These are phyloP conservation scores for Thalassarche chlororhynchos DNA, from an alignment of 2,113 vertebrate species.

Conservation along the genomic window DNA sequence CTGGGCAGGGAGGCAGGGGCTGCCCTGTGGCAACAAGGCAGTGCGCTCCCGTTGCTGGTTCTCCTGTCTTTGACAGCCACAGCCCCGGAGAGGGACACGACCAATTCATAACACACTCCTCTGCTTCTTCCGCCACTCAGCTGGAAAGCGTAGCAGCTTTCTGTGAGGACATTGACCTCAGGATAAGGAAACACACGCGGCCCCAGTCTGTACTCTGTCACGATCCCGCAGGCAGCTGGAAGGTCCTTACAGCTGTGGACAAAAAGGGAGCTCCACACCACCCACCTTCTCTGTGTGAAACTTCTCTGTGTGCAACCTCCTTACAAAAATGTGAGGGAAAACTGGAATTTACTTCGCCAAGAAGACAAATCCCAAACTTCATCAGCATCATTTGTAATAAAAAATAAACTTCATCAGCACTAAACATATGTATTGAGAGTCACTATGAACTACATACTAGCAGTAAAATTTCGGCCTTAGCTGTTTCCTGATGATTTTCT, in stretches of 20 bases:
- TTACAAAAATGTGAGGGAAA: neutral
- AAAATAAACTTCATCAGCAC: neutral
- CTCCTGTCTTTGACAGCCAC: neutral
- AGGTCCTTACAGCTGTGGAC: neutral
- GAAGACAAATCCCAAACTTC: neutral
- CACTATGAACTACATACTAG: neutral
- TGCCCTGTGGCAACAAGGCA: fast-evolving
- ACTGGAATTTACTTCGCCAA: neutral
- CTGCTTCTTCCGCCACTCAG: neutral
- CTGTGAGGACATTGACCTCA: neutral
- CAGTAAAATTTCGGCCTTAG: neutral
- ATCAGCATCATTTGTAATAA: neutral
- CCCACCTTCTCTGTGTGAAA: neutral
- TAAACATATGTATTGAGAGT: neutral
- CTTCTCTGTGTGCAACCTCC: neutral
- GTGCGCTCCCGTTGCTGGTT: neutral
- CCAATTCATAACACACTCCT: neutral
- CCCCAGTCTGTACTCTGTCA: neutral
- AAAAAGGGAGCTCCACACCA: neutral
- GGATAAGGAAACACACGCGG: neutral
- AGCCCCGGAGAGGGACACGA: fast-evolving
- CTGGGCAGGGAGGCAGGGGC: neutral
- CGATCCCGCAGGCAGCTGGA: neutral
- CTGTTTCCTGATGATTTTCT: neutral
- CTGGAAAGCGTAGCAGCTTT: neutral